A percentile compares a stretch with the other conserved stretches of the same genome.
Conservation (phyloP, 1,140 invertebrate genomes). For the Diorhabda sublineata region DNA sequence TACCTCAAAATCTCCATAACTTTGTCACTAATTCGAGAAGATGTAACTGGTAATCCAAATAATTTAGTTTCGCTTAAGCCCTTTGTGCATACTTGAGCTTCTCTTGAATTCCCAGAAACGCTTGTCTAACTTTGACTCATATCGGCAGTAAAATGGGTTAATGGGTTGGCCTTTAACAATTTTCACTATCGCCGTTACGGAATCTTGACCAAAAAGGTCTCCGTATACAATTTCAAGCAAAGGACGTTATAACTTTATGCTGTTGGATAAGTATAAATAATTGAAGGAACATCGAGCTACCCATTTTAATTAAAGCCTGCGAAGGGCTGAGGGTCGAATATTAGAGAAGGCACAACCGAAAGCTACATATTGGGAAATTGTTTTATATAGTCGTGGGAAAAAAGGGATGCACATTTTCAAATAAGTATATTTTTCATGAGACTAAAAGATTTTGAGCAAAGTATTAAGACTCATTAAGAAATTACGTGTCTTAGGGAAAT, state of each 20-base stretch:
- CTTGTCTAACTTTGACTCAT: not conserved
- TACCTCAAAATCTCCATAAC: too few species aligned
- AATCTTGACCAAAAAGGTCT: slow-evolving; percentile 2
- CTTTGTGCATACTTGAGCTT: not conserved
- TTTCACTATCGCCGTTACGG: not conserved
- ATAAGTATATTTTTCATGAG: too few species aligned
- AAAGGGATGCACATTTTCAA: too few species aligned
- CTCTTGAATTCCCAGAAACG: not conserved
- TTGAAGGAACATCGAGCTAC: not conserved
- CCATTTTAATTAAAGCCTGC: not conserved
- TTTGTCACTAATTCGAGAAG: not conserved
- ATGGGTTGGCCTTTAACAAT: not conserved
- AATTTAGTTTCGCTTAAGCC: not conserved
- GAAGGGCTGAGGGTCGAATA: not conserved
- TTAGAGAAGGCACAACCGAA: not conserved
- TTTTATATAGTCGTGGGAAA: not conserved
- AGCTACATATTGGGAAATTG: not conserved
- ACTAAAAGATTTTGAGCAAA: too few species aligned
- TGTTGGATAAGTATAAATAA: slow-evolving; percentile 1
- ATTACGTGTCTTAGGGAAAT: too few species aligned
- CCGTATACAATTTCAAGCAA: not conserved
- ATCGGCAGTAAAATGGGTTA: not conserved
- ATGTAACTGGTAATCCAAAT: not conserved
- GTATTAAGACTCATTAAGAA: too few species aligned
- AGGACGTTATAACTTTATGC: not conserved